A percentile compares a stretch with the other conserved stretches of the same genome.
Evolutionary conservation across 2,888 invertebrate genomes (phyloP).

Genomic region (Yponomeuta sedellus): DNA sequence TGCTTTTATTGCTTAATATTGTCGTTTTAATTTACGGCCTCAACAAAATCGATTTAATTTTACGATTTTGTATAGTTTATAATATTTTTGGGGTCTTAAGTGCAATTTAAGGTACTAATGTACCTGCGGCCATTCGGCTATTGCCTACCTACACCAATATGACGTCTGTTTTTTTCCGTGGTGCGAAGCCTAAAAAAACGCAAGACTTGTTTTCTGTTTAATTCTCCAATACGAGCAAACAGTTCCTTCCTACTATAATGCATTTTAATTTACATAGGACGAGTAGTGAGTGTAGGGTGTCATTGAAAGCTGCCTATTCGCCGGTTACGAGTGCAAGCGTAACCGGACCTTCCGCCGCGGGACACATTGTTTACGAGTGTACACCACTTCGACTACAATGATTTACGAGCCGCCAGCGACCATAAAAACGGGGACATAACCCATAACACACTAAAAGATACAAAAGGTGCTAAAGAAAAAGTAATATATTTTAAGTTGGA

Average conservation of each 20-base stretch:
- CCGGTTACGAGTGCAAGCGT: background rate
- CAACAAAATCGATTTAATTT: constrained; percentile 1
- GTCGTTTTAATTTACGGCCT: constrained; percentile 13
- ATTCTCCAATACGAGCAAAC: background rate
- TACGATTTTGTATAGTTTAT: background rate
- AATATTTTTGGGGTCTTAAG: background rate
- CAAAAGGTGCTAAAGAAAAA: constrained; percentile 76
- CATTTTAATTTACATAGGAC: background rate
- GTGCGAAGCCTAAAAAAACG: too few relatives aligned
- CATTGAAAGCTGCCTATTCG: background rate
- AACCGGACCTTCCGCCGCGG: constrained; percentile 40
- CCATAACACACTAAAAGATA: constrained; percentile 71
- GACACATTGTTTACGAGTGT: constrained; percentile 64
- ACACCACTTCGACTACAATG: constrained; percentile 72
- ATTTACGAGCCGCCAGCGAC: constrained; percentile 69
- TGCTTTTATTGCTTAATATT: constrained; percentile 18
- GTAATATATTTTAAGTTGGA: constrained; percentile 72
- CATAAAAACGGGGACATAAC: constrained; percentile 71
- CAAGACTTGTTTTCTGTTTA: too few relatives aligned
- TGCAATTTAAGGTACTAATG: background rate
- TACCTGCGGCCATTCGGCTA: too few relatives aligned
- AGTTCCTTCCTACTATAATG: background rate
- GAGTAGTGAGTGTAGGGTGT: background rate
- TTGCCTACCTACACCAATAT: background rate
- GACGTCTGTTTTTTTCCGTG: background rate